Evolutionary conservation across 2,888 invertebrate species (phyloP).

Genomic region (Chironomus riparius): DNA sequence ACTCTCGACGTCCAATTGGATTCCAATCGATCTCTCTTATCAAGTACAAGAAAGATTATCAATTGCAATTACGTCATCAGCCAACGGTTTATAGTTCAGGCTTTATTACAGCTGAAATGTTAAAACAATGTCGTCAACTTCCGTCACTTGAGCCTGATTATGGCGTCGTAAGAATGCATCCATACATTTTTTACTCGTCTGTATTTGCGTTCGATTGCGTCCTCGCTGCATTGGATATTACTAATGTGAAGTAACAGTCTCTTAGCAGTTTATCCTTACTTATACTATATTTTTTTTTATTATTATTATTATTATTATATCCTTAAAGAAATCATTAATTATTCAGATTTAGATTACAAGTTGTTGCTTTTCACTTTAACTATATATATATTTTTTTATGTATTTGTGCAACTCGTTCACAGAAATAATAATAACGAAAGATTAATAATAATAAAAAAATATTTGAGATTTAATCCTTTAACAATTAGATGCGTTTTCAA

Average conservation of each 20-base stretch:
- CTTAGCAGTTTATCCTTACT: neutral
- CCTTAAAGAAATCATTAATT: slow-evolving; percentile 11
- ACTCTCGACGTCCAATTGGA: slow-evolving; percentile 33
- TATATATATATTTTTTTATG: neutral
- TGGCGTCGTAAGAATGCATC: slow-evolving; percentile 38
- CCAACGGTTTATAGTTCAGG: slow-evolving; percentile 1
- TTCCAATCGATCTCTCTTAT: slow-evolving; percentile 18
- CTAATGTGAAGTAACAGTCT: neutral
- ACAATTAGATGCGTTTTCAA: neutral
- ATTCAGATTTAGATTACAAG: slow-evolving; percentile 12
- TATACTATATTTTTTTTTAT: neutral
- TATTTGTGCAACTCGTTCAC: neutral
- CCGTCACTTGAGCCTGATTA: slow-evolving; percentile 42
- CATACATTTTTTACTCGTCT: slow-evolving; percentile 40
- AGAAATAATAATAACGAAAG: neutral
- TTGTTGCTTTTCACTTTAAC: neutral
- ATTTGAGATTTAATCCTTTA: neutral
- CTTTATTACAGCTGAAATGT: slow-evolving; percentile 17
- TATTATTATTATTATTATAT: neutral
- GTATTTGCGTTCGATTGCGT: slow-evolving; percentile 41
- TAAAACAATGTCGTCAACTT: slow-evolving; percentile 1
- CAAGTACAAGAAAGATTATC: slow-evolving; percentile 23
- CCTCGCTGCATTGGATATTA: slow-evolving; percentile 37
- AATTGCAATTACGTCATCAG: neutral
- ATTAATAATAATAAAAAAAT: neutral